Evolutionary conservation across 2,888 invertebrate species (phyloP).

Genomic region (Dicranocentrus wangi): DNA sequence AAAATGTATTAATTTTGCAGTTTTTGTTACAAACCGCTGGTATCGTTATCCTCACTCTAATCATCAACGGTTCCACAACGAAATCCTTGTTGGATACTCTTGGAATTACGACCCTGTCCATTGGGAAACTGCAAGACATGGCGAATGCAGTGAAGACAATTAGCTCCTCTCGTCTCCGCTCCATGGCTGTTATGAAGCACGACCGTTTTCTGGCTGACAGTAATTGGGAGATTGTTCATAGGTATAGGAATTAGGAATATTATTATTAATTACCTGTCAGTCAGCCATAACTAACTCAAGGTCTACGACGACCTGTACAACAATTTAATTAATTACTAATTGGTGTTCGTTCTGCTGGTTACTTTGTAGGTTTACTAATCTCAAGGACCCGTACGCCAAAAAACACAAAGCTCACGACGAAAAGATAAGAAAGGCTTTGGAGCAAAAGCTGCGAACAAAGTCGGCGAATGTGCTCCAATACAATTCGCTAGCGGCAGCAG

Average conservation of each 20-base stretch:
- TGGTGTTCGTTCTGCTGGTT: no score
- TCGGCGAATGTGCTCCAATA: slow-evolving; percentile 39
- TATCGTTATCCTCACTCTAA: slow-evolving; percentile 78
- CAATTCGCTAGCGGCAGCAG: slow-evolving; percentile 30
- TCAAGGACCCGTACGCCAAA: slow-evolving; percentile 79
- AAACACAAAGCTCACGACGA: slow-evolving; percentile 64
- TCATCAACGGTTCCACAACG: slow-evolving; percentile 79
- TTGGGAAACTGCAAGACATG: slow-evolving; percentile 79
- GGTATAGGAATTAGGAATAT: slow-evolving; percentile 13
- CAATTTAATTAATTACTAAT: no score
- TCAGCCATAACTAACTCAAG: not conserved
- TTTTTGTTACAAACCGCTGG: slow-evolving; percentile 79
- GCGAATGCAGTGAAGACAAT: slow-evolving; percentile 78
- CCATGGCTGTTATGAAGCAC: slow-evolving; percentile 79
- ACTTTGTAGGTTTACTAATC: slow-evolving; percentile 77
- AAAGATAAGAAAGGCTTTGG: slow-evolving; percentile 46
- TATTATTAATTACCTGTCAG: not conserved
- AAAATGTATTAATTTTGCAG: no score
- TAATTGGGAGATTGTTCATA: slow-evolving; percentile 79
- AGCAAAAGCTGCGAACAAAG: slow-evolving; percentile 39
- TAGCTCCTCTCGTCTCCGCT: slow-evolving; percentile 77
- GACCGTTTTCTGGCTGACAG: slow-evolving; percentile 81
- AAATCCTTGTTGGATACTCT: slow-evolving; percentile 77
- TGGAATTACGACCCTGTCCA: slow-evolving; percentile 77
- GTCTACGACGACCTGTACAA: no score